Base-by-base conservation (phyloP, 64 coral and sea anemone species). In the Orbicella faveolata region DNA sequence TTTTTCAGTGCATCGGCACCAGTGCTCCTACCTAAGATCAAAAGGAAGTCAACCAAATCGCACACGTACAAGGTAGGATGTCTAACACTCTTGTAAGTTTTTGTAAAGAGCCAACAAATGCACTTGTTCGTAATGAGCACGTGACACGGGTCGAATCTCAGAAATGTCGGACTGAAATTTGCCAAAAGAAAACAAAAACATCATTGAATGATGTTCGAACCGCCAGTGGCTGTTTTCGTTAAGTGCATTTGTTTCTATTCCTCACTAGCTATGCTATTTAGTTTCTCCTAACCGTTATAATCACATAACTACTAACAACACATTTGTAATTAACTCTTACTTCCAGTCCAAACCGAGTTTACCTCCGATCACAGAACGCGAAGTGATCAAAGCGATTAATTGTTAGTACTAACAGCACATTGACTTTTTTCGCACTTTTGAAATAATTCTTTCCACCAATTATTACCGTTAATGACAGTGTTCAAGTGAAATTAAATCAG, bases 11-110 rank as follows among this genome's bases (percentile, higher is more conserved):
- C 83, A 6, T 92, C 90, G 4, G 85, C 77, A 44, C 83, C 90
- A 61, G 83, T 92, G 3, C 75, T 92, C 16, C 90, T 92, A 7
- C 90, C 90, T 0, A 92, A 87, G 33, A 92, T 92, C 37, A 92
- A 87, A 36, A 92, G 80, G 63, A 92, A 87, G 75, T 51, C 83
- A 70, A 80, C 52, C 39, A 92, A 92, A 41, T 79, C 74, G 34
- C 62, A 80, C 44, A 37, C 51, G 52, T 20, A 64, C 18, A 92
- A 92, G 90, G 90, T 92, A 80, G 36, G 76, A 59, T 18, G 11
- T 19, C 35, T 30, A 33, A 20, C 16, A 9, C 35, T 20, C 15
- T 84, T 26, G 34, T n/a, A 20, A 20, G 16, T 82, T 52, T 52
- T 30, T 20, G 17, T 5, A 52, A 82, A 53, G 18, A 21, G 0